Conservation (phyloP, 2,797 vertebrate species). For the Xiphophorus birchmanni region DNA sequence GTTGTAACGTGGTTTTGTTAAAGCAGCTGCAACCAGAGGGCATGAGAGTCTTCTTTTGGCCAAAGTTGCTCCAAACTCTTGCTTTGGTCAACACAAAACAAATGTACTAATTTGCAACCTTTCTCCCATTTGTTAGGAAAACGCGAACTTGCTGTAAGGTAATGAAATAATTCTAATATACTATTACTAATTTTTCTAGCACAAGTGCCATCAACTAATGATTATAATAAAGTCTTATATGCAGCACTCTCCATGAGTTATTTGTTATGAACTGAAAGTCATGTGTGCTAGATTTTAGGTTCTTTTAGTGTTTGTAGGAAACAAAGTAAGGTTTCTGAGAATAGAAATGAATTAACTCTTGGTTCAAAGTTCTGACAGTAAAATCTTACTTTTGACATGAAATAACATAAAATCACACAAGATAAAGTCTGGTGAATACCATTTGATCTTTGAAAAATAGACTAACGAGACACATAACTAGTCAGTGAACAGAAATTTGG, state of each 20-base stretch:
- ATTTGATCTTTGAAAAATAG: not conserved
- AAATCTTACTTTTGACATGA: not conserved
- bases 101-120: not conserved
- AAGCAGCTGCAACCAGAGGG: conserved; percentile 39
- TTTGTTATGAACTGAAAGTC: not conserved
- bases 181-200: not conserved
- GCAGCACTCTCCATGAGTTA: not conserved
- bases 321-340: not conserved
- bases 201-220: not conserved
- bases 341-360: not conserved
- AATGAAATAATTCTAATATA: not conserved
- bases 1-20: not conserved
- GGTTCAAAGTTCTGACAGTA: not conserved
- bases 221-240: not conserved
- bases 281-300: not conserved
- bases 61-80: not conserved
- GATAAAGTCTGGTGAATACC: not conserved
- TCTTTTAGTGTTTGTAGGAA: not conserved
- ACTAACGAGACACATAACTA: not conserved
- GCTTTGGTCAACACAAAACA: not conserved
- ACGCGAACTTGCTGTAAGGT: not conserved
- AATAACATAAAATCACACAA: not conserved
- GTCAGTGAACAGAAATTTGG: not conserved
- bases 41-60: conserved; percentile 39
- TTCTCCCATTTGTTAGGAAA: conserved; percentile 7